These are phyloP conservation scores for Diplazon laetatorius DNA, from an alignment of 2,888 invertebrate species.

Conservation along the genomic window DNA sequence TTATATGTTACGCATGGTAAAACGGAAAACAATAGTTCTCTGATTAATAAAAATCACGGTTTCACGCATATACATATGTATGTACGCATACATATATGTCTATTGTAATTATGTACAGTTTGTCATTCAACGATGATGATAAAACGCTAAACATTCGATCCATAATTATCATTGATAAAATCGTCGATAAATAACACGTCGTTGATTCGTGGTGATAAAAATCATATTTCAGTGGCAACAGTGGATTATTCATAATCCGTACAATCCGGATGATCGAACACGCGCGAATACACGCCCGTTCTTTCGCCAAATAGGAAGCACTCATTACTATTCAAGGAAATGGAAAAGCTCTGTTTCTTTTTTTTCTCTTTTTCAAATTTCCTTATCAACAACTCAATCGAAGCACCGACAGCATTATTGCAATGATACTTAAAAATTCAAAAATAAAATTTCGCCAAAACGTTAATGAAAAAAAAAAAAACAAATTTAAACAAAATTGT, in stretches of 20 bases:
- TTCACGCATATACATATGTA: constrained; percentile 21
- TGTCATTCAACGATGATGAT: constrained; percentile 25
- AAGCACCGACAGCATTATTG: background rate
- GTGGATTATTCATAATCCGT: background rate
- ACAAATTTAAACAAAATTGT: background rate
- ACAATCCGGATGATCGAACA: constrained; percentile 21
- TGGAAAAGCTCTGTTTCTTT: background rate
- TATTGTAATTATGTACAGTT: constrained; percentile 40
- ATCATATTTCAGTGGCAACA: constrained; percentile 18
- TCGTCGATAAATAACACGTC: constrained; percentile 29
- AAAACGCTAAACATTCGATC: constrained; percentile 4
- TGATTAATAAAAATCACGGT: constrained; percentile 10
- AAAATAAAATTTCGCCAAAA: background rate
- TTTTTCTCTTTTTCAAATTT: background rate
- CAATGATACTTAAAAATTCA: background rate
- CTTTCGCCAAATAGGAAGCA: constrained; percentile 37
- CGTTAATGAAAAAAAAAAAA: background rate
- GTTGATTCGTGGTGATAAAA: constrained; percentile 20
- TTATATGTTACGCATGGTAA: background rate
- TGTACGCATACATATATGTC: constrained; percentile 11
- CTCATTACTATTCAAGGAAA: constrained; percentile 22
- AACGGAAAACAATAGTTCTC: constrained; percentile 34
- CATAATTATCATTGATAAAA: constrained; percentile 8
- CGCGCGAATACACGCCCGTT: constrained; percentile 7
- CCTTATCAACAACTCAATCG: background rate